A percentile compares a stretch with the other conserved stretches of the same genome.
Conservation (phyloP, 2,797 vertebrate species). For the Leptoclinus maculatus region DNA sequence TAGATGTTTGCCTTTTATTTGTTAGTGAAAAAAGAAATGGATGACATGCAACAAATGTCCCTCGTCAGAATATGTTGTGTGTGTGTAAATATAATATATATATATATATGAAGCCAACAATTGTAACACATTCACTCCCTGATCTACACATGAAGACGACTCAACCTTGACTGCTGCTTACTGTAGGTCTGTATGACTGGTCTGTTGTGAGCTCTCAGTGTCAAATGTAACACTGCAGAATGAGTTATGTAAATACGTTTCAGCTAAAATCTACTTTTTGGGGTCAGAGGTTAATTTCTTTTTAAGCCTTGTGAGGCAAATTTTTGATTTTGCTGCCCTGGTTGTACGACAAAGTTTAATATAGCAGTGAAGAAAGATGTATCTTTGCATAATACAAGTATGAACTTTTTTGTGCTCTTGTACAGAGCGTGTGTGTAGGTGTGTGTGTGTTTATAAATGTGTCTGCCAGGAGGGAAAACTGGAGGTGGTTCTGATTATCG, state of each 20-base stretch:
- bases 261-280: background rate
- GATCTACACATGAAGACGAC: no score
- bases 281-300: background rate
- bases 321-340: no score
- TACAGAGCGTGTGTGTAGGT: background rate
- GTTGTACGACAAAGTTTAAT: background rate
- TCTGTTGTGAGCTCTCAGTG: background rate
- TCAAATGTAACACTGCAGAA: background rate
- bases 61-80: background rate
- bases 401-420: background rate
- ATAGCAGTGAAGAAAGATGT: background rate
- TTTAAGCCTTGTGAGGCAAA: background rate
- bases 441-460: slow-evolving; percentile 13
- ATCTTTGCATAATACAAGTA: background rate
- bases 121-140: no score
- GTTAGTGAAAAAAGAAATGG: no score
- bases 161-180: no score
- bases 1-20: background rate
- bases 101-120: no score
- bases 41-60: background rate
- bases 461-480: slow-evolving; percentile 25
- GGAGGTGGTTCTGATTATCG: slow-evolving; percentile 52
- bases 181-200: no score
- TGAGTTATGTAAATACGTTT: background rate
- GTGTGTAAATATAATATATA: no score